Base-by-base conservation (phyloP, 2,113 vertebrate genomes). In the Puntigrus tetrazona region DNA sequence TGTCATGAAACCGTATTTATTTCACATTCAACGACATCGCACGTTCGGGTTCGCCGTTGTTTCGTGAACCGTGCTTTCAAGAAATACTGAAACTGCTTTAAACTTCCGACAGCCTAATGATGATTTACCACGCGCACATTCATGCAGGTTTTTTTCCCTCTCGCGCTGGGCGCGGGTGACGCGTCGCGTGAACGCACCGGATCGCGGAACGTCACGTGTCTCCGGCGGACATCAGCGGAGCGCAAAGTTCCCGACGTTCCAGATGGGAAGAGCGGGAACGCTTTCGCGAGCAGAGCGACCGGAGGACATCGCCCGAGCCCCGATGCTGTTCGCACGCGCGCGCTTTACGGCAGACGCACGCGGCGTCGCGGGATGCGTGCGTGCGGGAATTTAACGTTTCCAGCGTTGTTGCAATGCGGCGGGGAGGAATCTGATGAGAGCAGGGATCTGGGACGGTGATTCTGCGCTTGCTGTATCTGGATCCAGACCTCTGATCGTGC, bases 391-490 rank as follows among this genome's bases (percentile, higher is more conserved):
- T 50, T 57, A 18, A 41, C 31, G 85, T 88, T 90, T 77, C 34
- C 18, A 83, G 50, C 75, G 78, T 73, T 86, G 87, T 50, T 84
- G 89, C 84, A 92, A 63, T 78, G 80, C 57, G 59, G 87, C 85
- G 43, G 74, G 29, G 74, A 59, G 45, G 5, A 78, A 76, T 73
- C 67, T 18, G 74, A 74, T 14, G 29, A 25, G 67, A 75, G 31
- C 78, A 87, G 55, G 70, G 83, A 86, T 88, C 86, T 78, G 82
- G 87, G 69, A 79, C n/a, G 85, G 83, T 80, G 87, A 7, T n/a
- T 67, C 41, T 80, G 74, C 25, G 47, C 18, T 25, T 43, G 77
- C n/a, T 50, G 31, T 78, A 7, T 80, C 59, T 43, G 76, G 34
- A 78, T 78, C 31, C 34, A 25, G 31, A 57, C 76, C 52, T 59